These are phyloP conservation scores for Pagrus major DNA, from an alignment of 2,113 vertebrate genomes.

Conservation along the genomic window DNA sequence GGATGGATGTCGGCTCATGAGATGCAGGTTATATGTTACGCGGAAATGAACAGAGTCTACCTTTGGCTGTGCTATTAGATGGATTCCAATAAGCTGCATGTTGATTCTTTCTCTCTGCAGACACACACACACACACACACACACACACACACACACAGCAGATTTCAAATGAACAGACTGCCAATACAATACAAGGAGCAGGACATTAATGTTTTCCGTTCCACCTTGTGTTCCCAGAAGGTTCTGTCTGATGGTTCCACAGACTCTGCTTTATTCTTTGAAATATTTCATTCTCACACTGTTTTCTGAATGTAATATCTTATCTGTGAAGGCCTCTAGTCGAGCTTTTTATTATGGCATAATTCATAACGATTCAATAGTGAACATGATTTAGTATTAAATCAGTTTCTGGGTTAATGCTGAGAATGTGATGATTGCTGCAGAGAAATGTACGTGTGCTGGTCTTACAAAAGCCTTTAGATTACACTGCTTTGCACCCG, in stretches of 20 bases:
- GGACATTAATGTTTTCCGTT: background rate
- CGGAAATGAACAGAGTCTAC: constrained; percentile 50
- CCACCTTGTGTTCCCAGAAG: background rate
- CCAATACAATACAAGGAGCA: background rate
- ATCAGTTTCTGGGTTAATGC: background rate
- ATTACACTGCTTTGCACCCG: too few relatives aligned
- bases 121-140: too few relatives aligned
- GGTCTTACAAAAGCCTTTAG: background rate
- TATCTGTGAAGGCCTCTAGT: background rate
- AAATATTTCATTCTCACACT: background rate
- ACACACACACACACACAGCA: constrained; percentile 5
- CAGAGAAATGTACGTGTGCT: background rate
- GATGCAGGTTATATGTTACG: constrained; percentile 47
- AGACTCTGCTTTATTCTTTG: background rate
- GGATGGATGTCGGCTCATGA: constrained; percentile 51
- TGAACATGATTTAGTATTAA: background rate
- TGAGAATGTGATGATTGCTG: background rate
- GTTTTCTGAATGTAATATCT: background rate
- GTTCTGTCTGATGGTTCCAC: background rate
- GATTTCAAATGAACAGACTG: constrained; percentile 3
- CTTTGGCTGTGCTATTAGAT: constrained; percentile 54
- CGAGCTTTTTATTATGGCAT: background rate
- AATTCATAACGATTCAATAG: background rate
- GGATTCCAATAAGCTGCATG: constrained; percentile 35
- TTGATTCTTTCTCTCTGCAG: constrained; percentile 30